Conservation (phyloP, 92 coral and sea anemone species). For the Palythoa caribaeorum region DNA sequence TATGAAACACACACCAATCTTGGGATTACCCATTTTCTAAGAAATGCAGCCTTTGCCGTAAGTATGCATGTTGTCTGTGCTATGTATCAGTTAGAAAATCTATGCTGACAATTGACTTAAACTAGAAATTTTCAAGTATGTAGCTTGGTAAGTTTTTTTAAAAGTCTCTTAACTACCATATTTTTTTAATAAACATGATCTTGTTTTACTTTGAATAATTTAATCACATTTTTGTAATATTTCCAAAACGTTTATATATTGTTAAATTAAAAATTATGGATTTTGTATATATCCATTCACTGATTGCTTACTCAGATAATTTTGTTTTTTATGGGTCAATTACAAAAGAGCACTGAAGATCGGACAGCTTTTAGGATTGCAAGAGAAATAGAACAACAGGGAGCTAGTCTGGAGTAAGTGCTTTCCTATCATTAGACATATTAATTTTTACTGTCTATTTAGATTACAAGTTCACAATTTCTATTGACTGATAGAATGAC, state of each 20-base stretch:
- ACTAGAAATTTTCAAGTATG: too few species aligned
- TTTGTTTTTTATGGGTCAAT: not conserved
- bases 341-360: constrained; percentile 83
- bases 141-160: too few species aligned
- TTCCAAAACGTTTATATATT: too few species aligned
- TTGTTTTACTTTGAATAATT: not conserved
- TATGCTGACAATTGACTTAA: too few species aligned
- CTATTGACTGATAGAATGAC: too few species aligned
- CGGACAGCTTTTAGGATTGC: constrained; percentile 92
- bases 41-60: constrained; percentile 94
- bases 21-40: constrained; percentile 89
- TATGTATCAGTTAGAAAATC: not conserved
- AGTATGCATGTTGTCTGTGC: not conserved
- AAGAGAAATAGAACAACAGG: constrained; percentile 90
- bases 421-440: not conserved
- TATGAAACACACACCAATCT: constrained; percentile 81
- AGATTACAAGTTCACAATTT: too few species aligned
- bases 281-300: too few species aligned
- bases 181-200: not conserved
- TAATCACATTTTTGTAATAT: too few species aligned
- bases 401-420: constrained; percentile 93
- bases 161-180: too few species aligned
- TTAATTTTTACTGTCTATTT: too few species aligned
- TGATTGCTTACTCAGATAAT: not conserved
- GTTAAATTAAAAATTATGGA: too few species aligned